A percentile compares a stretch with the other conserved stretches of the same genome.
These are phyloP conservation scores for Pseudococcus viburni DNA, from an alignment of 2,888 invertebrate genomes.

Conservation along the genomic window DNA sequence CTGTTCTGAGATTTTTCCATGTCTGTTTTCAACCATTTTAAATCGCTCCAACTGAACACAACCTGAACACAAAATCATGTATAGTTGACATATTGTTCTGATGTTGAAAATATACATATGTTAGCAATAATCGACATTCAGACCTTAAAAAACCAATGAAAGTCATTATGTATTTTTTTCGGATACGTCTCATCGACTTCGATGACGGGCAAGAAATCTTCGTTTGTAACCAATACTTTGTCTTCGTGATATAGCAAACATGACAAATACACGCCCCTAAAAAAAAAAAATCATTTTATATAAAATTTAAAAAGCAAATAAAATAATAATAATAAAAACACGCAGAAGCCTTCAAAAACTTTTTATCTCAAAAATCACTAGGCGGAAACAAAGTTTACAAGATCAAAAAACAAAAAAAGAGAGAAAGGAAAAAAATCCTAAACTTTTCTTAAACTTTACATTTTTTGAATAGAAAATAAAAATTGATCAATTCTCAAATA, in stretches of 20 bases:
- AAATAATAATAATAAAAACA: neutral
- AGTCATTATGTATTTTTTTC: conserved; percentile 90
- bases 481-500: too few relatives aligned
- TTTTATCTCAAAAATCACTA: too few relatives aligned
- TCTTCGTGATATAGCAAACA: conserved; percentile 96
- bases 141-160: conserved; percentile 98
- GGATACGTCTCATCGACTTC: conserved; percentile 97
- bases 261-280: conserved; percentile 93
- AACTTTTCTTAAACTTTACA: too few relatives aligned
- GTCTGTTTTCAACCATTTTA: conserved; percentile 89
- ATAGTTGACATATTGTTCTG: neutral
- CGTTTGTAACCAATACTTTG: conserved; percentile 94
- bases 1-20: conserved; percentile 95
- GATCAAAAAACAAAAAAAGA: too few relatives aligned
- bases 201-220: conserved; percentile 96
- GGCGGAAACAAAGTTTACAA: too few relatives aligned
- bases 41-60: conserved; percentile 97
- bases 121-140: neutral
- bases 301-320: neutral
- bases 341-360: neutral
- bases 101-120: too few relatives aligned
- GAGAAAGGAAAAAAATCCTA: too few relatives aligned
- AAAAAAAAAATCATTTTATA: conserved; percentile 69
- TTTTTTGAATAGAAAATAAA: too few relatives aligned
- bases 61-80: conserved; percentile 75